These are phyloP conservation scores for Collichthys lucidus DNA, from an alignment of 2,113 vertebrate genomes.

Conservation along the genomic window DNA sequence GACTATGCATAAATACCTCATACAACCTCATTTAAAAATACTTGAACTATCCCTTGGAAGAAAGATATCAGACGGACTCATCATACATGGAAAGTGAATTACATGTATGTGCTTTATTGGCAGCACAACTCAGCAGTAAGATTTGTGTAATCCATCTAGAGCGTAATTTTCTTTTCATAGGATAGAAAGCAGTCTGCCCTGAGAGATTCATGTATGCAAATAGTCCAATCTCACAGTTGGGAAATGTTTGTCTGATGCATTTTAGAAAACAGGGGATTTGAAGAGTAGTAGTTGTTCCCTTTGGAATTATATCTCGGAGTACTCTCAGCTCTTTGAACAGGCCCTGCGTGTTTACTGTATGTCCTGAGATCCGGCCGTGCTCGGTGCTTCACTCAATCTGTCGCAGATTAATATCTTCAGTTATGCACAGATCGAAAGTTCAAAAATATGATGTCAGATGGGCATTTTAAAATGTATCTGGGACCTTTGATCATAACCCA, in stretches of 20 bases:
- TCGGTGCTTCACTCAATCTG: not conserved
- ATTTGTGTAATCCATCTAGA: slow-evolving; percentile 12
- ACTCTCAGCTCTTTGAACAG: not conserved
- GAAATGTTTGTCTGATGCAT: not conserved
- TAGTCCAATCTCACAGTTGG: slow-evolving; percentile 16
- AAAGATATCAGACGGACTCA: not conserved
- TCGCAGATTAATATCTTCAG: not conserved
- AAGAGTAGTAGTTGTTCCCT: not conserved
- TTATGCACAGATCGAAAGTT: not conserved
- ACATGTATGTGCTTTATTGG: slow-evolving; percentile 15
- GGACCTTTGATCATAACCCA: not conserved
- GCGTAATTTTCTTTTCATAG: not conserved
- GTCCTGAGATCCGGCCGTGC: not conserved
- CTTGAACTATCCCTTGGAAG: too few relatives aligned
- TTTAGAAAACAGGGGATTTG: not conserved
- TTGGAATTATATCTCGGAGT: not conserved
- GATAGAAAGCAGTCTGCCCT: slow-evolving; percentile 13
- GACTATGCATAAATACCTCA: too few relatives aligned
- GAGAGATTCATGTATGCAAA: not conserved
- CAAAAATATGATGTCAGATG: too few relatives aligned
- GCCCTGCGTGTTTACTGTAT: not conserved
- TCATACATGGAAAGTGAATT: not conserved
- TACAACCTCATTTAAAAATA: too few relatives aligned
- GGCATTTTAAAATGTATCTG: not conserved
- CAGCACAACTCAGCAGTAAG: slow-evolving; percentile 8